Percentiles rank a stretch among this genome's conserved stretches.
These are phyloP conservation scores for Sycophaga agraensis DNA, from an alignment of 1,140 invertebrate species.

Conservation along the genomic window DNA sequence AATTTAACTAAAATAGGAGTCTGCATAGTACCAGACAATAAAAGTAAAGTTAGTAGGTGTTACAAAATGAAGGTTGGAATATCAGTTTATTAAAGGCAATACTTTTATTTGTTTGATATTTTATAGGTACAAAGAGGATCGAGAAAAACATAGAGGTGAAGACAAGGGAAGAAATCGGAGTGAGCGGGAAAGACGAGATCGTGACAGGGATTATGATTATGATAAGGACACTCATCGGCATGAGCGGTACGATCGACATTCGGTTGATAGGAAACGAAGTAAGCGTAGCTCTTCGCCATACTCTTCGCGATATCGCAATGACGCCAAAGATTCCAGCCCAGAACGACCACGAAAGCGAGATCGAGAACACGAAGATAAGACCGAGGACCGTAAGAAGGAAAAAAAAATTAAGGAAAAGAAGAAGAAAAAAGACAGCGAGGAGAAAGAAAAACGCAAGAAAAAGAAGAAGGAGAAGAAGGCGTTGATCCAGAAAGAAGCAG, in stretches of 20 bases:
- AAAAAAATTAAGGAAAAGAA: constrained; percentile 62
- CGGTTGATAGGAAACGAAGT: constrained; percentile 44
- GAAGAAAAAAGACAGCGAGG: constrained; percentile 55
- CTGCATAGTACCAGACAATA: too few relatives aligned
- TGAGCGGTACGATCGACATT: constrained; percentile 49
- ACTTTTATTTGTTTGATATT: too few relatives aligned
- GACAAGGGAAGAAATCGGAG: constrained; percentile 43
- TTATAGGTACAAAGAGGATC: constrained; percentile 49
- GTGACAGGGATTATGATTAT: constrained; percentile 42
- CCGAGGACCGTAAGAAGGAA: constrained; percentile 56
- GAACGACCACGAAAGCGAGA: constrained; percentile 55
- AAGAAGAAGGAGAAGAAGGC: constrained; percentile 56
- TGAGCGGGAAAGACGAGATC: constrained; percentile 43
- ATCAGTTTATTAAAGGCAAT: too few relatives aligned
- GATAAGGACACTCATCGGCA: constrained; percentile 44
- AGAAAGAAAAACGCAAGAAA: constrained; percentile 60
- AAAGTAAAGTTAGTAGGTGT: too few relatives aligned
- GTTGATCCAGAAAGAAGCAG: constrained; percentile 47
- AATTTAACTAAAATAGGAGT: too few relatives aligned
- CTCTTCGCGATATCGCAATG: constrained; percentile 38
- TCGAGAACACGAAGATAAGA: constrained; percentile 49
- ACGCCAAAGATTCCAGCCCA: constrained; percentile 47
- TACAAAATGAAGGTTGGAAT: too few relatives aligned
- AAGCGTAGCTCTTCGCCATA: constrained; percentile 48
- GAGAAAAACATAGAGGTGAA: constrained; percentile 45